Percentiles rank a stretch among this genome's conserved stretches.
These are phyloP conservation scores for Otolemur garnettii DNA, from an alignment of 2,113 vertebrate genomes.

Conservation along the genomic window DNA sequence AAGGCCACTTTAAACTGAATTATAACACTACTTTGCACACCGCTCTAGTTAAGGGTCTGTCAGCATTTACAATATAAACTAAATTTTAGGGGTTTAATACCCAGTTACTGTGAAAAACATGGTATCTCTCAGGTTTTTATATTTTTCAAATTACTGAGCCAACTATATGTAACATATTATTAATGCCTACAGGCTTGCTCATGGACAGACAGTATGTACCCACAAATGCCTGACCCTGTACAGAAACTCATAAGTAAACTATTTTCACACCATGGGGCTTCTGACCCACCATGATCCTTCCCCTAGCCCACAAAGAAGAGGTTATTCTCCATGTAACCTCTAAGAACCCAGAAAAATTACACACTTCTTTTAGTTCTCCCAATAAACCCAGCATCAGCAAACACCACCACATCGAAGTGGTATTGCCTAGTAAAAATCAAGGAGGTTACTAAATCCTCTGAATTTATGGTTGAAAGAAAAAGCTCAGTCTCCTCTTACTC, in stretches of 20 bases:
- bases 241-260: constrained; percentile 66
- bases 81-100: constrained; percentile 75
- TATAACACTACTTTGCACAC: constrained; percentile 69
- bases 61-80: constrained; percentile 78
- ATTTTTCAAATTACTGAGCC: constrained; percentile 69
- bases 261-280: constrained; percentile 38
- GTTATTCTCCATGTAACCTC: not conserved
- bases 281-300: not conserved
- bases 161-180: constrained; percentile 71
- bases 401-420: not conserved
- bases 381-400: constrained; percentile 33
- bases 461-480: constrained; percentile 46
- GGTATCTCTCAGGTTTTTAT: constrained; percentile 58
- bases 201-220: not conserved
- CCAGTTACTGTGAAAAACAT: constrained; percentile 51
- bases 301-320: constrained; percentile 15
- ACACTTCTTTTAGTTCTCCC: not conserved
- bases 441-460: constrained; percentile 42
- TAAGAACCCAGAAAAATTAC: constrained; percentile 36
- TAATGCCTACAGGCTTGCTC: constrained; percentile 10
- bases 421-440: not conserved
- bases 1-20: constrained; percentile 82
- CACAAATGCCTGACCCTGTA: constrained; percentile 45
- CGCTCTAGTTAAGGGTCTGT: constrained; percentile 75
- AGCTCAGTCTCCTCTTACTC: not conserved